Conservation (phyloP, 2,113 vertebrate genomes). For the Grammomys dolichurus region DNA sequence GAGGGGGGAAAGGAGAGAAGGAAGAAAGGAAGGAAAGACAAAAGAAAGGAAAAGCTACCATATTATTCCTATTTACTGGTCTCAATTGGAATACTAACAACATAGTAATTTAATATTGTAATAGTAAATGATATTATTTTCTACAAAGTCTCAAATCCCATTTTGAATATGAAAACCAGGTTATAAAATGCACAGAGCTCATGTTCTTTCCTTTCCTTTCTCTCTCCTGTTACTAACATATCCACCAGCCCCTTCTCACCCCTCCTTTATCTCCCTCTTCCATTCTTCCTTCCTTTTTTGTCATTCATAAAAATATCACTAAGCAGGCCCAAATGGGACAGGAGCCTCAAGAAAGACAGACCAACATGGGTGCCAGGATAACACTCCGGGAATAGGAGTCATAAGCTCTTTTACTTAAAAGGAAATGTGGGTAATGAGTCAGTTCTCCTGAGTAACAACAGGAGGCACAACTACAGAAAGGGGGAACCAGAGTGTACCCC, state of each 20-base stretch:
- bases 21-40: background rate
- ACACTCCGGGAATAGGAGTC: background rate
- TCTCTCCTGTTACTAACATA: background rate
- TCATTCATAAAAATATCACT: background rate
- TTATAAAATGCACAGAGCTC: background rate
- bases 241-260: background rate
- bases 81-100: background rate
- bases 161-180: conserved; percentile 8
- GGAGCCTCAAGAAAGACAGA: background rate
- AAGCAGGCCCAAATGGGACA: background rate
- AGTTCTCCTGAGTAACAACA: background rate
- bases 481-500: background rate
- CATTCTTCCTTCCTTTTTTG: background rate
- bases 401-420: background rate
- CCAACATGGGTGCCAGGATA: background rate
- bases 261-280: background rate
- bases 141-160: background rate
- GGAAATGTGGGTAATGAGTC: background rate
- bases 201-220: background rate
- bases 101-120: background rate
- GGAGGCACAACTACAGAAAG: background rate
- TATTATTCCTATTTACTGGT: background rate
- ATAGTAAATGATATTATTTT: background rate
- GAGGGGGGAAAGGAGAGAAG: fast-evolving
- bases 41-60: background rate